phyloP scores from a whole-genome alignment of 2,888 invertebrate species.

The Sepioteuthis lessoniana region DNA sequence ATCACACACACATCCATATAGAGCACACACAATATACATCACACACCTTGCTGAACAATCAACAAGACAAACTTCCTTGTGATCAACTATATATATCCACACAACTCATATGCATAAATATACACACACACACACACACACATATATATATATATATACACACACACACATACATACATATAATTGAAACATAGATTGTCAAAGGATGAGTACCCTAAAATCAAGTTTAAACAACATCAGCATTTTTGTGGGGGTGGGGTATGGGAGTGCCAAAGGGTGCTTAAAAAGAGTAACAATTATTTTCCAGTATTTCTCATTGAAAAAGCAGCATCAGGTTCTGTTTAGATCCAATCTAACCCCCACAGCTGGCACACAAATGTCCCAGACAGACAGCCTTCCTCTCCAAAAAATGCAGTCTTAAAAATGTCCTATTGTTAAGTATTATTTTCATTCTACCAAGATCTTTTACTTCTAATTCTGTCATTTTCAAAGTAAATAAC shows the following conservation, averaged over 20 bases:
- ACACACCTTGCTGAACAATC: too few relatives aligned
- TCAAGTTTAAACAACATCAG: conserved; percentile 12
- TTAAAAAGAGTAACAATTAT: background rate
- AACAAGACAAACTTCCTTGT: too few relatives aligned
- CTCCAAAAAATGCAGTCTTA: background rate
- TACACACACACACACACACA: too few relatives aligned
- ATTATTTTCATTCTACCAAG: background rate
- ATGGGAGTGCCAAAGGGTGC: background rate
- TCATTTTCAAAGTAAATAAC: too few relatives aligned
- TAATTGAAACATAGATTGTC: too few relatives aligned
- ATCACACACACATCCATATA: too few relatives aligned
- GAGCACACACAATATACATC: too few relatives aligned
- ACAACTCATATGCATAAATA: too few relatives aligned
- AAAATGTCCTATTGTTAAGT: background rate
- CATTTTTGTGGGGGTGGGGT: background rate
- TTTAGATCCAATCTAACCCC: background rate
- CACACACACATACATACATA: too few relatives aligned
- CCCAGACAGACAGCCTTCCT: background rate
- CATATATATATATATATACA: too few relatives aligned
- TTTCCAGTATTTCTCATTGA: background rate
- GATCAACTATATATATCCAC: too few relatives aligned
- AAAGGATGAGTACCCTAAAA: background rate
- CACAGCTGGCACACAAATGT: conserved; percentile 11
- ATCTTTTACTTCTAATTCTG: background rate
- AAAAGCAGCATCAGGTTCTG: background rate